Conservation (phyloP, 2,113 vertebrate genomes). For the Chaenocephalus aceratus region DNA sequence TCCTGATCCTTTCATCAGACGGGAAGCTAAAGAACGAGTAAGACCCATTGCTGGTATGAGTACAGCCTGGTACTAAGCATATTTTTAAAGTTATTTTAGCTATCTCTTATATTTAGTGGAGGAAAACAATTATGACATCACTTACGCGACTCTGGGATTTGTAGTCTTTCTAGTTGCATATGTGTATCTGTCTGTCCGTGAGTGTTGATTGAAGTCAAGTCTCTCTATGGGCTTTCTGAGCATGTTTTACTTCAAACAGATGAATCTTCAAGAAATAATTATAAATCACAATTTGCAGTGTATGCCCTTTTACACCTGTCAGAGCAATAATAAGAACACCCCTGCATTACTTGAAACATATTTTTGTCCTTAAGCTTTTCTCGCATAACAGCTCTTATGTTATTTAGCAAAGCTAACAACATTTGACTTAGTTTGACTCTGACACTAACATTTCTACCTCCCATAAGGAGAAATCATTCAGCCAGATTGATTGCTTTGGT, state of each 20-base stretch:
- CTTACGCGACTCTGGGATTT: too few species aligned
- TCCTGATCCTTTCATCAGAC: too few species aligned
- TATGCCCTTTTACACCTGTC: slow-evolving; percentile 9
- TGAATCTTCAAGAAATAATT: slow-evolving; percentile 48
- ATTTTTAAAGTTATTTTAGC: too few species aligned
- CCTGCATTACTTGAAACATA: neutral
- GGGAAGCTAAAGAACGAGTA: too few species aligned
- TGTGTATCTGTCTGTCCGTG: neutral
- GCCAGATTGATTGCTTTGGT: slow-evolving; percentile 54
- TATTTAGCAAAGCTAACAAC: slow-evolving; percentile 35
- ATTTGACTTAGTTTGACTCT: slow-evolving; percentile 21
- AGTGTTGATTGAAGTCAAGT: slow-evolving; percentile 34
- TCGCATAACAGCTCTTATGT: slow-evolving; percentile 35
- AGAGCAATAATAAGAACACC: slow-evolving; percentile 10
- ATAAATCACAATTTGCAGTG: slow-evolving; percentile 43
- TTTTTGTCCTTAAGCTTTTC: slow-evolving; percentile 22
- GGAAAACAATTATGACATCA: too few species aligned
- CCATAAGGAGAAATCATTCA: slow-evolving; percentile 40
- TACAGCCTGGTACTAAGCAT: too few species aligned
- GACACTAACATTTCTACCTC: slow-evolving; percentile 22
- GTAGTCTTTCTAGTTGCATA: neutral
- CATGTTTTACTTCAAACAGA: slow-evolving; percentile 16
- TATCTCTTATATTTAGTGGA: too few species aligned
- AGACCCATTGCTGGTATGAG: too few species aligned
- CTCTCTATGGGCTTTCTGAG: slow-evolving; percentile 27